Evolutionary conservation across 2,113 vertebrate species (phyloP), one percentile per base, ranked within the genome.

Genomic region (Ondatra zibethicus): DNA sequence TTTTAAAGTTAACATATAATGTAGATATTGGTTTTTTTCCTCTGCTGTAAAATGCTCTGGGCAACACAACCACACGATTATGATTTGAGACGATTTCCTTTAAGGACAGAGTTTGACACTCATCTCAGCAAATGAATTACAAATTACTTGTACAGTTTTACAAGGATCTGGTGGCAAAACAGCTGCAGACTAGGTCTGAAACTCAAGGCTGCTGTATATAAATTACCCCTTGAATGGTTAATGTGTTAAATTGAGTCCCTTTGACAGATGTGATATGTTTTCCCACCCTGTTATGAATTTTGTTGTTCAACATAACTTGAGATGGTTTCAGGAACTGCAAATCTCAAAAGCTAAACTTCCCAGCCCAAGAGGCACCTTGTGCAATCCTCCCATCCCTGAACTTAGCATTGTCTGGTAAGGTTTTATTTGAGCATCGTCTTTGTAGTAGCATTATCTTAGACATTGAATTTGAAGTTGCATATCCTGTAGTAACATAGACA

Each of bases 1-100:
- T 99, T 99, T 98, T 99, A 99, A 99, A 98, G 99, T 98, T 98
- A 99, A 99, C 98, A 98, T 98, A 98, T 97, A 98, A 98, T 99
- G 98, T 98, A 98, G 99, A 99, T 99, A 99, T 98, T 99, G 68
- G 97, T 98, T 98, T 98, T 97, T 98, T 65, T 98, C 98, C 98
- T 98, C 98, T 98, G 98, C 98, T 98, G 94, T 98, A 98, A 99
- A 98, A 98, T 98, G 99, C 99, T 99, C 98, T 95, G 98, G 98
- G 98, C 80, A 95, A 97, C 98, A 96, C 97, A 85, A 96, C 93
- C 98, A 98, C 96, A 93, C 76, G 87, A 95, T 98, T 98, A 98
- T 98, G 87, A 98, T 98, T 98, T 99, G 97, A 98, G 77, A 98
- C 91, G 77, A 68, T 97, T 98, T 98, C 97, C 97, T 97, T 98